Base-by-base conservation (phyloP, 2,113 vertebrate species). In the Rana temporaria region DNA sequence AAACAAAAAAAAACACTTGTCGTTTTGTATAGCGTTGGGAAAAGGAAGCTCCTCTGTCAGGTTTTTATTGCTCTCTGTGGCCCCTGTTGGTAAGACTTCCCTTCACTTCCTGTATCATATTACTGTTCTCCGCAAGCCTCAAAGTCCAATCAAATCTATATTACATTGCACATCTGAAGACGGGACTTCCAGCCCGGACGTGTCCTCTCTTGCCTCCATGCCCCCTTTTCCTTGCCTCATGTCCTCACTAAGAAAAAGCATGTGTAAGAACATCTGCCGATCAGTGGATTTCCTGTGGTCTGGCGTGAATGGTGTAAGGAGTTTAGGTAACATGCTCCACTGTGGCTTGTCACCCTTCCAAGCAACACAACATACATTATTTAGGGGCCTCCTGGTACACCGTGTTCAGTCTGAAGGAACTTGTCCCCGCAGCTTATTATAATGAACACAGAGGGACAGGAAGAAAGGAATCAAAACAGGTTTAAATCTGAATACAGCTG, bases 221-320 rank as follows among this genome's bases (percentile, higher is more conserved):
- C 89, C 91, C 56, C 11, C 52, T 90, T 85, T 89, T 85, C 85
- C 86, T 74, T 85, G 86, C 76, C 87, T 79, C 81, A 88, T 85
- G 86, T 88, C 57, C 82, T 85, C 22, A 85, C 89, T 94, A 93
- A 93, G 87, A 86, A 90, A 90, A 94, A 92, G 90, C 91, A 91
- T 87, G 88, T 92, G 91, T 84, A 85, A 86, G 88, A 91, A 91
- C 90, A 90, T 92, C 88, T 89, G 90, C 87, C 87, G 87, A 85
- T 88, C 90, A 85, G 85, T 83, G 70, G 90, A 90, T 89, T 86
- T 85, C 82, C 87, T 90, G 89, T 83, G 89, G 87, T 90, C 87
- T 92, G 91, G 88, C 88, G 90, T 85, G 85, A 80, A 88, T 86
- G 85, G 81, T 87, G 62, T 87, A 90, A 87, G 87, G 84, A 84